These are phyloP conservation scores for Camponotus vicinus DNA, from an alignment of 1,140 invertebrate species.

Conservation along the genomic window DNA sequence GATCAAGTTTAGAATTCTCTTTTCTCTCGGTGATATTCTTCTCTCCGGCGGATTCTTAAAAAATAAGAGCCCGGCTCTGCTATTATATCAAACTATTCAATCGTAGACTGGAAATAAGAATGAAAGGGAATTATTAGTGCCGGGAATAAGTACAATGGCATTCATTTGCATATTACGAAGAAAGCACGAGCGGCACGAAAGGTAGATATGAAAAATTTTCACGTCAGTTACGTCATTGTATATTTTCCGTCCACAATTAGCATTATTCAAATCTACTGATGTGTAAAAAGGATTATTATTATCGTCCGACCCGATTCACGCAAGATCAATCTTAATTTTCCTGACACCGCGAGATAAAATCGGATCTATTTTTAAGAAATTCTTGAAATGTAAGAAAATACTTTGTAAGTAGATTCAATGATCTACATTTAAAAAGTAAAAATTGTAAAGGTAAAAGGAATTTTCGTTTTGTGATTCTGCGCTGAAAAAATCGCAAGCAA, in stretches of 20 bases:
- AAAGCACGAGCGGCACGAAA: constrained; percentile 12
- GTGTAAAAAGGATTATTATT: not conserved
- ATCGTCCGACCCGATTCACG: not conserved
- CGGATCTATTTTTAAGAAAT: not conserved
- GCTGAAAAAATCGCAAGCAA: not conserved
- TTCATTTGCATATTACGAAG: constrained; percentile 15
- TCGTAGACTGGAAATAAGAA: constrained; percentile 2
- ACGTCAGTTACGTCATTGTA: not conserved
- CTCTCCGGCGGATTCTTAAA: not conserved
- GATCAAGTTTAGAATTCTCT: constrained; percentile 33
- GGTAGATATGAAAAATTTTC: constrained; percentile 10
- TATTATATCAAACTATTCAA: constrained; percentile 11
- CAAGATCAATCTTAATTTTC: not conserved
- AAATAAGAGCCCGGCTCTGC: not conserved
- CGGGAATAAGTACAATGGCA: constrained; percentile 30
- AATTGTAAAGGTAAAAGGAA: not conserved
- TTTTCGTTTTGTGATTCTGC: not conserved
- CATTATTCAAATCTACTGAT: constrained; percentile 25
- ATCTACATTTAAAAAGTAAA: not conserved
- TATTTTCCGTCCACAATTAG: constrained; percentile 1
- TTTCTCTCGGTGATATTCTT: not conserved
- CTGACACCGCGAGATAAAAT: not conserved
- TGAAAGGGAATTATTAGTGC: constrained; percentile 41
- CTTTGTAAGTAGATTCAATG: not conserved
- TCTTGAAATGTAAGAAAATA: not conserved